Percentiles rank a stretch among this genome's conserved stretches.
Evolutionary conservation across 2,888 invertebrate genomes (phyloP).

Genomic region (Megastigmus dorsalis): DNA sequence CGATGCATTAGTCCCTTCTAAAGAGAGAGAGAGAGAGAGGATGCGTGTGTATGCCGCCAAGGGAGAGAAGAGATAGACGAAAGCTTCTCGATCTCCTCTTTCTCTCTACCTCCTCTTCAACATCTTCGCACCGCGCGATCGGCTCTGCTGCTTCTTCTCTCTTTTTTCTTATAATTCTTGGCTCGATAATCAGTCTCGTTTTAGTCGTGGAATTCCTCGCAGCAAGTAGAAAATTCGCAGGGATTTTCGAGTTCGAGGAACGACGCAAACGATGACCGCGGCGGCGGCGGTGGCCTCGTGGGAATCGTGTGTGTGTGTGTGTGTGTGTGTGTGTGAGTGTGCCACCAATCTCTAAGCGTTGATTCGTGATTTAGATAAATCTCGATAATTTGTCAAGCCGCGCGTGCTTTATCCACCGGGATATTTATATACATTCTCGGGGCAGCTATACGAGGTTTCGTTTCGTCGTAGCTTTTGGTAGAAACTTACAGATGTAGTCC

Average conservation of each 20-base stretch:
- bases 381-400: slow-evolving; percentile 50
- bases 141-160: slow-evolving; percentile 33
- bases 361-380: slow-evolving; percentile 52
- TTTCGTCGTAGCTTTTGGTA: no score
- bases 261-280: no score
- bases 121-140: slow-evolving; percentile 36
- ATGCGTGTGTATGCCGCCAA: no score
- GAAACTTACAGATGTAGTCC: no score
- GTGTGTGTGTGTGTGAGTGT: no score
- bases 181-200: slow-evolving; percentile 30
- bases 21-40: neutral
- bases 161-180: slow-evolving; percentile 35
- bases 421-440: slow-evolving; percentile 31
- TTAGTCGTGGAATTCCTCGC: neutral
- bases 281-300: no score
- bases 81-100: slow-evolving; percentile 14
- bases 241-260: slow-evolving; percentile 42
- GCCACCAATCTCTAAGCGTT: slow-evolving; percentile 30
- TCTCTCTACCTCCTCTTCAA: no score
- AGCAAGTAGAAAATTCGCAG: slow-evolving; percentile 50
- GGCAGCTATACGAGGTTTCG: no score
- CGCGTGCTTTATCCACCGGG: slow-evolving; percentile 39
- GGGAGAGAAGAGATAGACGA: no score
- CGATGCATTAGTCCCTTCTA: slow-evolving; percentile 68
- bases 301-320: slow-evolving; percentile 43